A percentile compares a stretch with the other conserved stretches of the same genome.
Conservation (phyloP, 2,113 vertebrate species). For the Polypterus senegalus region DNA sequence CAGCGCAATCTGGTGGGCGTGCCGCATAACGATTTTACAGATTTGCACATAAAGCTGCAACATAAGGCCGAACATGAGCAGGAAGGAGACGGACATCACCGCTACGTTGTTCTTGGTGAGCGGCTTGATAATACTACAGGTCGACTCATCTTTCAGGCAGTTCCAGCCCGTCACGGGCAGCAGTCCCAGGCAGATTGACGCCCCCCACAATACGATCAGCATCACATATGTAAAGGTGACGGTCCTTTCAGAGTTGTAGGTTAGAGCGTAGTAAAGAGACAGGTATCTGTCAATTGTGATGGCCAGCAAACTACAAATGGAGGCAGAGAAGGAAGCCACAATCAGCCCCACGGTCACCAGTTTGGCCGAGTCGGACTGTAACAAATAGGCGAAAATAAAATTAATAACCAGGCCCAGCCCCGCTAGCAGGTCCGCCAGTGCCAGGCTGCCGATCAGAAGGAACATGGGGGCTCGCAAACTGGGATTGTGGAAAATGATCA, state of each 20-base stretch:
- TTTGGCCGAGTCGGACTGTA: slow-evolving; percentile 85
- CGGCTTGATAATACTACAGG: slow-evolving; percentile 87
- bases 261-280: slow-evolving; percentile 92
- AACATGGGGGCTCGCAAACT: slow-evolving; percentile 92
- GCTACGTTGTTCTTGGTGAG: slow-evolving; percentile 95
- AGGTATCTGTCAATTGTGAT: slow-evolving; percentile 98
- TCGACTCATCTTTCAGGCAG: slow-evolving; percentile 81
- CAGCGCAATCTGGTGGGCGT: slow-evolving; percentile 94
- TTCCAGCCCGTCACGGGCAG: slow-evolving; percentile 89
- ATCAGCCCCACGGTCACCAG: slow-evolving; percentile 86
- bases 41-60: slow-evolving; percentile 95
- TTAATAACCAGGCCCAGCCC: slow-evolving; percentile 86
- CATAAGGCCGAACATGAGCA: slow-evolving; percentile 95
- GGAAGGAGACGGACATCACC: slow-evolving; percentile 83
- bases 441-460: slow-evolving; percentile 91
- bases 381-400: slow-evolving; percentile 89
- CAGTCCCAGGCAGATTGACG: slow-evolving; percentile 81
- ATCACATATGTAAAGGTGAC: slow-evolving; percentile 93
- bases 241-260: slow-evolving; percentile 92
- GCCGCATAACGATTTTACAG: slow-evolving; percentile 93
- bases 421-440: slow-evolving; percentile 88
- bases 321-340: slow-evolving; percentile 94
- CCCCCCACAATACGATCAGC: slow-evolving; percentile 85
- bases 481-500: slow-evolving; percentile 95
- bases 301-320: slow-evolving; percentile 90